Evolutionary conservation across 2,888 invertebrate genomes (phyloP).

Genomic region (Pocota personata): DNA sequence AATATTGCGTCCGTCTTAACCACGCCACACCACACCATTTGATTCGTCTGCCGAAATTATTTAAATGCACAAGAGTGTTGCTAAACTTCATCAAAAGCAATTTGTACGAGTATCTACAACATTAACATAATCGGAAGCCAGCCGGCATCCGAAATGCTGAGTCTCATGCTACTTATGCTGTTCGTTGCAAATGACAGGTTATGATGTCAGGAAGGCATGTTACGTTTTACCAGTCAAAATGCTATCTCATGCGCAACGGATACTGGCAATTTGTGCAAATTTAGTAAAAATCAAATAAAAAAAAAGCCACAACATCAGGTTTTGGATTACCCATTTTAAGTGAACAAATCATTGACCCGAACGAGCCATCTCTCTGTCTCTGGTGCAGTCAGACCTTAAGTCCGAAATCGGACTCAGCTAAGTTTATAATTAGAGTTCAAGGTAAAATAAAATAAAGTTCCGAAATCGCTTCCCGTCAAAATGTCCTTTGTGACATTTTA

Average conservation of each 20-base stretch:
- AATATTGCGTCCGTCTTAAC: conserved; percentile 8
- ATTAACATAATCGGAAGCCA: conserved; percentile 11
- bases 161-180: conserved; percentile 7
- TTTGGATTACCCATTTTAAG: conserved; percentile 49
- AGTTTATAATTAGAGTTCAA: conserved; percentile 27
- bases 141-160: not conserved
- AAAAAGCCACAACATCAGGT: conserved; percentile 43
- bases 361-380: not conserved
- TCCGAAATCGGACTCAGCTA: not conserved
- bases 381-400: not conserved
- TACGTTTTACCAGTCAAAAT: conserved; percentile 7
- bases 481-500: conserved; percentile 27
- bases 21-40: conserved; percentile 2
- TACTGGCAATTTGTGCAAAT: conserved; percentile 29
- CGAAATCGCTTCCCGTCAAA: not conserved
- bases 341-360: conserved; percentile 38
- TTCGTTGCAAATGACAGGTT: not conserved
- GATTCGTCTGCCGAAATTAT: conserved; percentile 38
- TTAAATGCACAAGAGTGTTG: conserved; percentile 9
- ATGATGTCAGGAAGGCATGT: conserved; percentile 13
- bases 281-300: conserved; percentile 7
- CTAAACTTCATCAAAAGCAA: conserved; percentile 4
- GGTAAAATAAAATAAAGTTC: not conserved
- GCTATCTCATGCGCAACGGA: conserved; percentile 14
- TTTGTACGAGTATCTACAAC: conserved; percentile 17